Evolutionary conservation across 2,888 invertebrate species (phyloP), one percentile per base, ranked within the genome.

Genomic region (Eumacrocentrus americanus): DNA sequence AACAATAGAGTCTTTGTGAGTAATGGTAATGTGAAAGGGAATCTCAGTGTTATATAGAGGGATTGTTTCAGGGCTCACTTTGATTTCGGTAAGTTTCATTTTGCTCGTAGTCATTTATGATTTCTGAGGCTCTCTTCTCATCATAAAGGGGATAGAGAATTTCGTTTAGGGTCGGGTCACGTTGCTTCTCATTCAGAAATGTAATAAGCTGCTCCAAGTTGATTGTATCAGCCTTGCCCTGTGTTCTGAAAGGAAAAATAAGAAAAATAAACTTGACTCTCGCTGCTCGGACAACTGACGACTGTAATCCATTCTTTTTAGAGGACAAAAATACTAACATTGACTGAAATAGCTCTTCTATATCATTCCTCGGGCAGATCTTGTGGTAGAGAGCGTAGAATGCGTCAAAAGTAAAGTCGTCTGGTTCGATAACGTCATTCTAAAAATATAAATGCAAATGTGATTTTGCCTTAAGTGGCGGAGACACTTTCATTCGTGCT

Each of bases 331-430:
- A 29, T 18, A 88, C 95, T 90, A 84, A 98, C 98, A 98, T 91
- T 63, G 92, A 90, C 79, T 94, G 89, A 80, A 98, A 99, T 23
- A 99, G 84, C 78, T 98, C 98, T 76, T 99, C 98, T 71, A 99
- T 98, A 81, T 99, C 99, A 74, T 96, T 97, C 72, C 99, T 87
- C 2, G 99, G 99, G 77, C 98, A 99, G 75, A 99, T 98, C 84
- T 97, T 98, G 81, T 98, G 98, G 82, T 99, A 99, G 9, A 99
- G 85, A 53, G 94, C 91, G 82, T 98, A 98, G 83, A 99, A 99
- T 81, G 98, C 98, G 70, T 99, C 98, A 79, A 98, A 99, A 0
- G 98, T 98, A 80, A 99, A 98, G 51, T 92, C 92, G 16, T 90
- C 91, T 52, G 90, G 91, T 75, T 98, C 97, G 83, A 99, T 95